Percentiles rank a stretch among this genome's conserved stretches.
These are phyloP conservation scores for Riptortus pedestris DNA, from an alignment of 1,140 invertebrate genomes.

Conservation along the genomic window DNA sequence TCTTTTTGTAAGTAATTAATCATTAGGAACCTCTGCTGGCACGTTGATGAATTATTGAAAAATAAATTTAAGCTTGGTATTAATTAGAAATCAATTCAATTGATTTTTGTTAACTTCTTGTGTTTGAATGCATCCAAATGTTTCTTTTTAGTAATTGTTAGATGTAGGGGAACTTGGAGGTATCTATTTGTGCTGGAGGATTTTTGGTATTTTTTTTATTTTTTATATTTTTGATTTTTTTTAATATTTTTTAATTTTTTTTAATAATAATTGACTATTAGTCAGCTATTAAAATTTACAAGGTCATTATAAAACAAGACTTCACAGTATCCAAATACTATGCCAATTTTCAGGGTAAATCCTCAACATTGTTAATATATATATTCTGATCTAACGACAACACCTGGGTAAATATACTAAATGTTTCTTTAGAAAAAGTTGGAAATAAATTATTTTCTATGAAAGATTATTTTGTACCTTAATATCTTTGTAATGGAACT, in stretches of 20 bases:
- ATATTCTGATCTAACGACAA: constrained; percentile 13
- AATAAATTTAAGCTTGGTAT: not conserved
- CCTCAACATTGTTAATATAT: not conserved
- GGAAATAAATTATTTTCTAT: constrained; percentile 1
- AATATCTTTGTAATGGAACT: constrained; percentile 17
- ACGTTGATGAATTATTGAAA: not conserved
- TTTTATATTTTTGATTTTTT: too few relatives aligned
- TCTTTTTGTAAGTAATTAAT: too few relatives aligned
- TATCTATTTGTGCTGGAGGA: not conserved
- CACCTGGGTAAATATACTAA: constrained; percentile 17
- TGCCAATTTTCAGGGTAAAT: constrained; percentile 13
- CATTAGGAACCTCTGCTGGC: too few relatives aligned
- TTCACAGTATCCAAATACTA: not conserved
- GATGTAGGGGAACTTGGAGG: not conserved
- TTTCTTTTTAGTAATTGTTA: not conserved
- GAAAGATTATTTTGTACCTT: constrained; percentile 16
- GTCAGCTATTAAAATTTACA: not conserved
- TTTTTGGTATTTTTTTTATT: not conserved
- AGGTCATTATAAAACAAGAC: not conserved
- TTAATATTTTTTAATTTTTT: too few relatives aligned
- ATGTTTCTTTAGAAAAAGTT: not conserved
- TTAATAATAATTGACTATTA: constrained; percentile 5
- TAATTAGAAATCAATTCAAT: not conserved
- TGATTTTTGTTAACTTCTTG: too few relatives aligned
- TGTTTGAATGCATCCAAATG: not conserved